Conservation (phyloP, 2,797 vertebrate species). For the Hirundo rustica region DNA sequence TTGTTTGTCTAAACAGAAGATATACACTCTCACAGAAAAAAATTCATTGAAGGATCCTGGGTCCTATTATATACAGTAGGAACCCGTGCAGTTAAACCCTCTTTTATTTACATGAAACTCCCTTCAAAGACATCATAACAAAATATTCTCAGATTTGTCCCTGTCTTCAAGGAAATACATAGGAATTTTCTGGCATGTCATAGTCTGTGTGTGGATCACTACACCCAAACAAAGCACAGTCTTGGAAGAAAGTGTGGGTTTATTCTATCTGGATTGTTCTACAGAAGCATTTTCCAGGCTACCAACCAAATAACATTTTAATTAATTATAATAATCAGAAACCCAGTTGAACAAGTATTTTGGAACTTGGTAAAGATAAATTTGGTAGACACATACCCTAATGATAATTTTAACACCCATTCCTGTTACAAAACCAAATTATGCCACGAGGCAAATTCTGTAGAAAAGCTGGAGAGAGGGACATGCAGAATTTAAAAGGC, state of each 20-base stretch:
- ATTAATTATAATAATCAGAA: not conserved
- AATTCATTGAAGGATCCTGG: not conserved
- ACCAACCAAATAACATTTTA: not conserved
- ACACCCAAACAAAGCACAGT: not conserved
- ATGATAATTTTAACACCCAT: not conserved
- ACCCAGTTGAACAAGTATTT: not conserved
- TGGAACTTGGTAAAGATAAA: not conserved
- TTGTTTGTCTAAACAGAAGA: not conserved
- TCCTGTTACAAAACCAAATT: not conserved
- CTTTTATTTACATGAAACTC: not conserved
- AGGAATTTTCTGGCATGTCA: not conserved
- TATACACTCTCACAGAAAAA: not conserved
- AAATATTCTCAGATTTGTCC: not conserved
- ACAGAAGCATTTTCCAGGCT: not conserved
- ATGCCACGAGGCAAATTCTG: not conserved
- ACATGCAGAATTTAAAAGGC: not conserved
- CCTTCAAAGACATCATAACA: not conserved
- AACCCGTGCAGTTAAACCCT: not conserved
- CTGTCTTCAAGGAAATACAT: not conserved
- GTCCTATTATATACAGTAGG: not conserved
- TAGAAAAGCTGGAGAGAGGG: not conserved
- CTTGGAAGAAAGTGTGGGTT: not conserved
- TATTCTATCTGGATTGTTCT: not conserved
- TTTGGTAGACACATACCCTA: not conserved
- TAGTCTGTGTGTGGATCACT: not conserved